Conservation (phyloP, 2,888 invertebrate genomes). For the Lycophotia porphyrea region DNA sequence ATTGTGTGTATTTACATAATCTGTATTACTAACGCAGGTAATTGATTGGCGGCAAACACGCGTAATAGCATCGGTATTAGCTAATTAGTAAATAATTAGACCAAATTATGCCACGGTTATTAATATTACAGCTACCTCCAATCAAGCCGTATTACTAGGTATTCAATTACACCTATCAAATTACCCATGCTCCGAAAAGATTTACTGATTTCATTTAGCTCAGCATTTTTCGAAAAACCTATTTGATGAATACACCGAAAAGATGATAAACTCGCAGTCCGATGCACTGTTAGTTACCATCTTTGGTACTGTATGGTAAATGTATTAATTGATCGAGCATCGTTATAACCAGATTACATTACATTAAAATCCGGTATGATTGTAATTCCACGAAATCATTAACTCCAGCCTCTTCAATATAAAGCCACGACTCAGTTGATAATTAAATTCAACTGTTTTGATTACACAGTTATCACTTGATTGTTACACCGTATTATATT, state of each 20-base stretch:
- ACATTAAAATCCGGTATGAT: background rate
- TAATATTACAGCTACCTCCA: background rate
- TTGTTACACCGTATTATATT: conserved; percentile 13
- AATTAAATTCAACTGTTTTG: conserved; percentile 34
- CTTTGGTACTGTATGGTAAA: background rate
- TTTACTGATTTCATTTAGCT: background rate
- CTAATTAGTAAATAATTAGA: conserved; percentile 23
- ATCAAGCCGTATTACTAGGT: background rate
- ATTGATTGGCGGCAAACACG: conserved; percentile 30
- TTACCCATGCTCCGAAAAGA: background rate
- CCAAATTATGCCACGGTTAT: background rate
- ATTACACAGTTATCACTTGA: conserved; percentile 27
- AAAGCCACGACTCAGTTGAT: conserved; percentile 11
- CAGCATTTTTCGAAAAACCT: background rate
- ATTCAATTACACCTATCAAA: background rate
- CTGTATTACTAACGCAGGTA: conserved; percentile 16
- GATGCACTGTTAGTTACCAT: background rate
- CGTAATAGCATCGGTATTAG: conserved; percentile 5
- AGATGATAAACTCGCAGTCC: background rate
- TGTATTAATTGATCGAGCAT: background rate
- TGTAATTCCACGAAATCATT: background rate
- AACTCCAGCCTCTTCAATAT: conserved; percentile 3
- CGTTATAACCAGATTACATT: background rate
- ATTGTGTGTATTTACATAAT: background rate
- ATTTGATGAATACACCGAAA: background rate